Conservation (phyloP, 2,888 invertebrate species). For the Ornithoptera priamus region DNA sequence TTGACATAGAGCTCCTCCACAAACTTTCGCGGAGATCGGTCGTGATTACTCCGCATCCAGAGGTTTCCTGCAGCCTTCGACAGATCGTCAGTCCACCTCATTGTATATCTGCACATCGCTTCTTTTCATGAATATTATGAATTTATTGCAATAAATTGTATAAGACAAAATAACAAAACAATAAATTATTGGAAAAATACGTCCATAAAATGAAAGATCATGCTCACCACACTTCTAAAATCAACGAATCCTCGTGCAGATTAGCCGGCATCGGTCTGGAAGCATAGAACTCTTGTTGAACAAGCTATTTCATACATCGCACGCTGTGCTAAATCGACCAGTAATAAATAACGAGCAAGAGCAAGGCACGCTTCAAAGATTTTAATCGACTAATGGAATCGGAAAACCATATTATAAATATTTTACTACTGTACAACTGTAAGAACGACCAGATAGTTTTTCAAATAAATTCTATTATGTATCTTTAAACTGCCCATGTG, state of each 20-base stretch:
- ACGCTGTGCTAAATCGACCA: constrained; percentile 20
- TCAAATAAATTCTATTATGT: not conserved
- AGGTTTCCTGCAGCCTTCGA: too few species aligned
- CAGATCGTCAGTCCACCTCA: too few species aligned
- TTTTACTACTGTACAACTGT: constrained; percentile 21
- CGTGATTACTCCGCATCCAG: too few species aligned
- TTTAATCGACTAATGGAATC: constrained; percentile 28
- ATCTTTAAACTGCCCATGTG: too few species aligned
- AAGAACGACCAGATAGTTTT: not conserved
- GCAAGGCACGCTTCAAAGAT: constrained; percentile 39
- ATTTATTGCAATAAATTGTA: too few species aligned
- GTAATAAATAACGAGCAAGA: constrained; percentile 35
- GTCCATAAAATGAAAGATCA: not conserved
- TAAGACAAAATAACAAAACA: too few species aligned
- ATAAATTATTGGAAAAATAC: too few species aligned
- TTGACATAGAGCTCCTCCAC: too few species aligned
- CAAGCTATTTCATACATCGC: constrained; percentile 7
- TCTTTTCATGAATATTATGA: too few species aligned
- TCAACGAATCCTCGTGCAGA: constrained; percentile 85
- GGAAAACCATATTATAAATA: constrained; percentile 23
- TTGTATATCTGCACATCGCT: too few species aligned
- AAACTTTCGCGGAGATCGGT: too few species aligned
- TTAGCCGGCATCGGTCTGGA: constrained; percentile 86
- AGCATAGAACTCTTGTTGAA: constrained; percentile 34
- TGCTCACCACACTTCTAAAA: constrained; percentile 89